Evolutionary conservation across 2,797 vertebrate genomes (phyloP).

Genomic region (Chrysocyon brachyurus): DNA sequence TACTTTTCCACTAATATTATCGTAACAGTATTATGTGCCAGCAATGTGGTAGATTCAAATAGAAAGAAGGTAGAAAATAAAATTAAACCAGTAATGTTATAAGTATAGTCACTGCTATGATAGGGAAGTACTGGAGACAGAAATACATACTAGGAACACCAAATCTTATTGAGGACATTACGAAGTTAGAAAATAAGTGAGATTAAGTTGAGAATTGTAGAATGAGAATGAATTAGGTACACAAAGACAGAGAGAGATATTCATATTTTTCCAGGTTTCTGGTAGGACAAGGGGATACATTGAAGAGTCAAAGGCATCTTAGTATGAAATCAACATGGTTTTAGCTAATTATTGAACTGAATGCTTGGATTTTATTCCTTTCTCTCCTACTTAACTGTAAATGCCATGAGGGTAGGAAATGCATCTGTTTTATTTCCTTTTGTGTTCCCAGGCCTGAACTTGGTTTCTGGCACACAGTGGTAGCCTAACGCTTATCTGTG

Average conservation of each 20-base stretch:
- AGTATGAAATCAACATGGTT: not conserved
- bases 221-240: not conserved
- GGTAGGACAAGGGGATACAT: not conserved
- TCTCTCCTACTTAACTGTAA: not conserved
- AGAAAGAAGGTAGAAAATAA: not conserved
- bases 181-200: not conserved
- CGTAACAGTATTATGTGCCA: not conserved
- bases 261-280: not conserved
- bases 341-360: not conserved
- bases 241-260: not conserved
- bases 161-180: not conserved
- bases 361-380: not conserved
- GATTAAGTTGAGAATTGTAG: not conserved
- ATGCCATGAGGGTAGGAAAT: not conserved
- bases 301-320: not conserved
- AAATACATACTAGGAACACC: not conserved
- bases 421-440: not conserved
- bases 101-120: not conserved
- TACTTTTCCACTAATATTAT: conserved; percentile 20
- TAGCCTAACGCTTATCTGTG: not conserved
- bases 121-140: not conserved
- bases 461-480: not conserved
- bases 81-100: not conserved
- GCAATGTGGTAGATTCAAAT: not conserved
- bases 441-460: not conserved